Base-by-base conservation (phyloP, 2,113 vertebrate species). In the Epinephelus moara region DNA sequence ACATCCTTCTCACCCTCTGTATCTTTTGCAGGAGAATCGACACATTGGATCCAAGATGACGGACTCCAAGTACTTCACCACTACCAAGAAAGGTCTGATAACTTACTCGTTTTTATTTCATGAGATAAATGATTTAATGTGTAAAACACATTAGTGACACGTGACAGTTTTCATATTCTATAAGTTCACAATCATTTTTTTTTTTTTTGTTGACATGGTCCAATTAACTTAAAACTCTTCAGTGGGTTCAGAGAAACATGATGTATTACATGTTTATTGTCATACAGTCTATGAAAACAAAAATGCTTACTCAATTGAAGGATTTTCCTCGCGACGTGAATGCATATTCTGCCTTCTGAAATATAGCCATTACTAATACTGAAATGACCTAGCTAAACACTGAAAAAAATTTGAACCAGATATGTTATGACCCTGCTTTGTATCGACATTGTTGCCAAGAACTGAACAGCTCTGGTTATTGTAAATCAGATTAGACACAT, bases 31-130 rank as follows among this genome's bases (percentile, higher is more conserved):
- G 96, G 95, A 96, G 86, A 95, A 94, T 88, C 90, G 94, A 94
- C 94, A 94, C 81, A 94, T 95, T 91, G 93, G 95, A 94, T 94
- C 96, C 95, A 97, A 97, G 90, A 99, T 99, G 98, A 97, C 98
- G 0, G 98, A 99, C 96, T 99, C 98, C 1, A 99, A 99, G 93
- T 99, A 99, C 87, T 99, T 99, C 95, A 99, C 98, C 87, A 99
- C 98, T 40, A 99, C 98, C 27, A 99, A 99, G 93, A 99, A 99
- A 99, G 98, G 98, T 99, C 86, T 92, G 87, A 68, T 25, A 23
- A 14, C 25, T 67, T 45, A 45, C 42, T 40, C 3, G 47, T 76
- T 52, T 4, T 68, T 52, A 4, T 40, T 67, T 47, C 0, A 42
- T 56, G 1, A 47, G 3, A 40, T 52, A 23, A 7, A 42, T 25